These are phyloP conservation scores for Bubo scandiacus DNA, from an alignment of 2,113 vertebrate genomes.

Conservation along the genomic window DNA sequence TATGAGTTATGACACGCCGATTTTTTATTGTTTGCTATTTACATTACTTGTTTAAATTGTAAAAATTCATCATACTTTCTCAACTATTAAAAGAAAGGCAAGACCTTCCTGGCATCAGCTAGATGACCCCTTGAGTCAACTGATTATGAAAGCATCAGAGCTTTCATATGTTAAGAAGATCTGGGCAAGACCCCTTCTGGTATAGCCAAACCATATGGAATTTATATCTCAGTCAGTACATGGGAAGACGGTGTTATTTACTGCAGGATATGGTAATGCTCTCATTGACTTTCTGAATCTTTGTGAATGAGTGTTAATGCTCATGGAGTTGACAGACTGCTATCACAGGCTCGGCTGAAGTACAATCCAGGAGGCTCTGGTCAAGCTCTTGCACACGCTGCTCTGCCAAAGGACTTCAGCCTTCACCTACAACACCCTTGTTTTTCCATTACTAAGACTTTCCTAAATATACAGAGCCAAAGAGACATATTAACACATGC, in stretches of 20 bases:
- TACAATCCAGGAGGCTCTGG: slow-evolving; percentile 26
- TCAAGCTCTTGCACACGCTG: slow-evolving; percentile 30
- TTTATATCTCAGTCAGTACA: background rate
- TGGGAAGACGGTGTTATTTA: background rate
- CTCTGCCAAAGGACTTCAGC: slow-evolving; percentile 60
- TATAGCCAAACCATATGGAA: background rate
- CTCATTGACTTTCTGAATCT: slow-evolving; percentile 7
- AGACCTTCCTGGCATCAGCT: background rate
- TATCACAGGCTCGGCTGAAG: background rate
- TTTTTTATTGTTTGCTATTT: background rate
- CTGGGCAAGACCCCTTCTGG: background rate
- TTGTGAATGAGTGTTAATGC: slow-evolving; percentile 21
- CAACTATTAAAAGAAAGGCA: background rate
- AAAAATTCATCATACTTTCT: background rate
- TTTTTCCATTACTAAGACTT: slow-evolving; percentile 58
- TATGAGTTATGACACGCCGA: background rate
- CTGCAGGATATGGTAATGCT: background rate
- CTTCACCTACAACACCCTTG: slow-evolving; percentile 41
- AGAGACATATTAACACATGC: background rate
- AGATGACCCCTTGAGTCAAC: background rate
- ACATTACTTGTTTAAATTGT: background rate
- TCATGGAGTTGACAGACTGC: background rate
- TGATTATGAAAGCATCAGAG: background rate
- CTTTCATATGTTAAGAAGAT: background rate
- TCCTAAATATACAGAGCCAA: slow-evolving; percentile 13